Evolutionary conservation across 2,113 vertebrate genomes (phyloP).

Genomic region (Oreochromis niloticus): DNA sequence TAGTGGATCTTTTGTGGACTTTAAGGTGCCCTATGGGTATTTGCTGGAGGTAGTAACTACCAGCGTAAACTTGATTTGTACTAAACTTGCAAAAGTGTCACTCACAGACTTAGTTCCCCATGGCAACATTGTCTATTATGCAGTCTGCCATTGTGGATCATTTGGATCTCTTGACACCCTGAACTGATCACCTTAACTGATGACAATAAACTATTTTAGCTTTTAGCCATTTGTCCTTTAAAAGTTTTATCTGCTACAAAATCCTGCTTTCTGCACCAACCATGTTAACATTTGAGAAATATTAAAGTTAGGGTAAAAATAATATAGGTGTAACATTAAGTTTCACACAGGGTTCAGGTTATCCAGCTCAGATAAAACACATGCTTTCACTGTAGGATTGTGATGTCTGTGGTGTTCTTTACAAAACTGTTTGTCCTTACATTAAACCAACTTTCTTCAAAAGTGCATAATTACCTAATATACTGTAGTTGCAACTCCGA

Average conservation of each 20-base stretch:
- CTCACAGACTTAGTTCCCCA: background rate
- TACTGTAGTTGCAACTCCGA: background rate
- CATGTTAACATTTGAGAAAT: background rate
- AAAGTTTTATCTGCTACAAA: accelerated
- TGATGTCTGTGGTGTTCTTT: background rate
- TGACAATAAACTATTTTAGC: background rate
- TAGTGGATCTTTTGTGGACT: background rate
- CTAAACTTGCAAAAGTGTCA: background rate
- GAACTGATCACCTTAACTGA: background rate
- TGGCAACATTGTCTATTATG: background rate
- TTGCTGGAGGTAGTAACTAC: background rate
- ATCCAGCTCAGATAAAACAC: background rate
- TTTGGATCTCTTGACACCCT: background rate
- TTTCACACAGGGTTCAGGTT: background rate
- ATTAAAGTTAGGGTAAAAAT: background rate
- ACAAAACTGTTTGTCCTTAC: background rate
- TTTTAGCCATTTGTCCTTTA: background rate
- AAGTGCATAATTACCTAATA: background rate
- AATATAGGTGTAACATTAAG: background rate
- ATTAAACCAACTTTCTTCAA: background rate
- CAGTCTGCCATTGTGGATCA: background rate
- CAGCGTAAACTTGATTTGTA: background rate
- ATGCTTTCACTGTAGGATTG: background rate
- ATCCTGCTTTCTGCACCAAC: background rate
- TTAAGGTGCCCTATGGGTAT: background rate